Evolutionary conservation across 1,140 invertebrate genomes (phyloP).

Genomic region (Zophobas atratus): DNA sequence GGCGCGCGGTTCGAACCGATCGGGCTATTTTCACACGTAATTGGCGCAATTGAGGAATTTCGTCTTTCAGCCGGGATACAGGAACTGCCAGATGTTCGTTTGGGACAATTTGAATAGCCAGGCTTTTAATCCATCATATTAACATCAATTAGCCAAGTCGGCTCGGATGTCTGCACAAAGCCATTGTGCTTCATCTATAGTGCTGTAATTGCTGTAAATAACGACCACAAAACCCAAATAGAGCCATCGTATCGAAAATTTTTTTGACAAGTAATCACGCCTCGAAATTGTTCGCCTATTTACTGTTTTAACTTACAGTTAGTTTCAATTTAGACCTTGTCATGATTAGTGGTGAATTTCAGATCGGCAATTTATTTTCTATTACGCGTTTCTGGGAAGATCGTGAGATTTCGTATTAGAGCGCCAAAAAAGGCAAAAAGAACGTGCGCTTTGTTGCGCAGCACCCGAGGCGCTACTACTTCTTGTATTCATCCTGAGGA

Average conservation of each 20-base stretch:
- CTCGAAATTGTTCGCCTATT: neutral
- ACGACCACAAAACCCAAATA: constrained; percentile 4
- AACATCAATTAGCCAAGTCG: constrained; percentile 53
- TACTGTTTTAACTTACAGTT: constrained; percentile 18
- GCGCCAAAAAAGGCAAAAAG: constrained; percentile 34
- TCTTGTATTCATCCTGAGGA: constrained; percentile 12
- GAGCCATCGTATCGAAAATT: constrained; percentile 1
- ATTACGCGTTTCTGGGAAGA: constrained; percentile 33
- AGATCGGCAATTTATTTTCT: constrained; percentile 41
- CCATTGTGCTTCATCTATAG: constrained; percentile 14
- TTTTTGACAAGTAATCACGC: constrained; percentile 29
- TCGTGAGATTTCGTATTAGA: constrained; percentile 38
- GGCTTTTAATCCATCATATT: constrained; percentile 51
- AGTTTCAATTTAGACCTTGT: constrained; percentile 9
- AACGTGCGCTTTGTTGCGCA: constrained; percentile 23
- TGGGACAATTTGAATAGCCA: constrained; percentile 48
- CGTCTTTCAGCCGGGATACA: constrained; percentile 13
- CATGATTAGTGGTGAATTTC: constrained; percentile 36
- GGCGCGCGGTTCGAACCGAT: too few species aligned
- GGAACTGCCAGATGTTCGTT: constrained; percentile 31
- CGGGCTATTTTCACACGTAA: neutral
- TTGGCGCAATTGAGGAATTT: neutral
- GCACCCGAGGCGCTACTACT: constrained; percentile 3
- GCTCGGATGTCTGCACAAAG: constrained; percentile 34
- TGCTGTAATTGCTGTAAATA: constrained; percentile 11